Base-by-base conservation (phyloP, 2,888 invertebrate species). In the Minunthozetes semirufus region DNA sequence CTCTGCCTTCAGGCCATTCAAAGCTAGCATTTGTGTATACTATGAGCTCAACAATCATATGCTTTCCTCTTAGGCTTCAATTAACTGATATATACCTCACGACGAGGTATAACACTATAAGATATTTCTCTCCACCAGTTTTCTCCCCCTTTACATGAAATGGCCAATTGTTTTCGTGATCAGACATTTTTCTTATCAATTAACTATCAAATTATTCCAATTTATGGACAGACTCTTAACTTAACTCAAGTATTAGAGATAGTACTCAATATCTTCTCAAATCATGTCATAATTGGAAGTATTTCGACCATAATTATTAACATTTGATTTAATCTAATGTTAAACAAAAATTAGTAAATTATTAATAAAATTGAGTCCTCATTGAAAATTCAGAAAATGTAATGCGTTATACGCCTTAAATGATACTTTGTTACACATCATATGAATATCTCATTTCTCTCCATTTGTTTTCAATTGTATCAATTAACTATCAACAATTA, bases 81-180 rank as follows among this genome's bases (percentile, higher is more conserved):
- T 61, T 61, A 61, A 61, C 29, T 61, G 61, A 61, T 61, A 29
- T 61, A 61, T 61, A 25, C 61, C 19, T 61, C 61, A 61, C 61
- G 61, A 61, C 5, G n/a, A n/a, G n/a, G 29, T 61, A 33, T 61
- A 33, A 9, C 33, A 33, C 33, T 33, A 61, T 33, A 15, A 61
- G 27, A 33, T 59, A 61, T 61, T 27, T 25, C n/a, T 11, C 53
- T 53, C n/a, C 53, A 19, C 19, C 3, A 53, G 2, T 53, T 5
- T 9, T 53, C 19, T 19, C n/a, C 15, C 53, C 53, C 53, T n/a
- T 53, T 53, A 8, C 53, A 53, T 15, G 15, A n/a, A 15, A n/a
- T 53, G n/a, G 19, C 48, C 53, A 53, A 53, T 19, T 19, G 53
- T 53, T 19, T n/a, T 6, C 53, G 15, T 53, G 33, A 33, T 33